phyloP scores from a whole-genome alignment of 2,797 vertebrate species.

The Sibirionetta formosa region DNA sequence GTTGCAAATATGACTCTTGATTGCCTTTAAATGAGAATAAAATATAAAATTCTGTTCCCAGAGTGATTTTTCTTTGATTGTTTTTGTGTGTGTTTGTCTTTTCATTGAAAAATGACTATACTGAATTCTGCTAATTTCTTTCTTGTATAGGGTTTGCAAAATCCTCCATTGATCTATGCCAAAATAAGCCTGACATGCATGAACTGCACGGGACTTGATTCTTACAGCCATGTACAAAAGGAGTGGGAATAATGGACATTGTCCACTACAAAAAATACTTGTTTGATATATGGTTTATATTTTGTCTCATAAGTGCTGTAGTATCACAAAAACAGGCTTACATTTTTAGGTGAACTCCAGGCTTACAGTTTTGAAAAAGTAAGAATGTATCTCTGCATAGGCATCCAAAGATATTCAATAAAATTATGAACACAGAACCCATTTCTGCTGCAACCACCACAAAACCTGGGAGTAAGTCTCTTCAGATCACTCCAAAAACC shows the following conservation, averaged over 20 bases:
- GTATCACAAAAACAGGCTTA: background rate
- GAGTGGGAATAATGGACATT: background rate
- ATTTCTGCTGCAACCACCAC: slow-evolving; percentile 30
- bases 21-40: slow-evolving; percentile 1
- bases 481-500: slow-evolving; percentile 48
- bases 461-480: slow-evolving; percentile 40
- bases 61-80: background rate
- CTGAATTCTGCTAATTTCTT: background rate
- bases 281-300: slow-evolving; percentile 34
- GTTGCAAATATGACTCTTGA: background rate
- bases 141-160: background rate
- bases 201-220: background rate
- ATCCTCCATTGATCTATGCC: background rate
- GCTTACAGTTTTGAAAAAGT: slow-evolving; percentile 22
- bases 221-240: slow-evolving; percentile 11
- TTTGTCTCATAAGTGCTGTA: slow-evolving; percentile 15
- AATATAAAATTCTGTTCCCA: background rate
- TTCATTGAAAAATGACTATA: background rate
- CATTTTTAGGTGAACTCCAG: background rate
- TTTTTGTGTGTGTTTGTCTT: background rate
- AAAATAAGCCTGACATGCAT: slow-evolving; percentile 3
- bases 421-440: slow-evolving; percentile 2
- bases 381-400: background rate
- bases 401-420: slow-evolving; percentile 18
- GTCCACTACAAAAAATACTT: background rate